Evolutionary conservation across 2,888 invertebrate species (phyloP).

Genomic region (Autographa pulchrina): DNA sequence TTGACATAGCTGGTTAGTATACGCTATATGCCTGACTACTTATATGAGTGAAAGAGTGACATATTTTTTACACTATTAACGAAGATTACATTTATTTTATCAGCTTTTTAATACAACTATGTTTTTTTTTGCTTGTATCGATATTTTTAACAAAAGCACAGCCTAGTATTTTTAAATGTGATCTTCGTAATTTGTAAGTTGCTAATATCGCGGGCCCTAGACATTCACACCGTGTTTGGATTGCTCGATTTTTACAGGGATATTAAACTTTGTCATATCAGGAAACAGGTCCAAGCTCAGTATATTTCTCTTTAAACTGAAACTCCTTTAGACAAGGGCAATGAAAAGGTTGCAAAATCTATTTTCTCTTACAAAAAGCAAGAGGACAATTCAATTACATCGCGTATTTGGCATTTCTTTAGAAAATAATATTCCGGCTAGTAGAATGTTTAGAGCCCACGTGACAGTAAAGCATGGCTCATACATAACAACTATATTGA

Average conservation of each 20-base stretch:
- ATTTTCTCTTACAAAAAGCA: too few species aligned
- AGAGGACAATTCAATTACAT: too few species aligned
- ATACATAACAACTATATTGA: conserved; percentile 46
- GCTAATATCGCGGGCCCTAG: conserved; percentile 17
- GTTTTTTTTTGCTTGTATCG: too few species aligned
- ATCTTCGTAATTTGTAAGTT: conserved; percentile 27
- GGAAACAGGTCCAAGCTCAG: too few species aligned
- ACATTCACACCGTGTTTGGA: conserved; percentile 13
- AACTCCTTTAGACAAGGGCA: not conserved
- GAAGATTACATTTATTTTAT: conserved; percentile 4
- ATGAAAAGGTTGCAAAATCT: too few species aligned
- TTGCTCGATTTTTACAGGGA: not conserved
- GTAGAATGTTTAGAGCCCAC: conserved; percentile 26
- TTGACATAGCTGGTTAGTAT: conserved; percentile 56
- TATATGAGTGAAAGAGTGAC: conserved; percentile 44
- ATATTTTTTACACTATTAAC: conserved; percentile 17
- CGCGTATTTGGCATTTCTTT: too few species aligned
- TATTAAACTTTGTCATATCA: too few species aligned
- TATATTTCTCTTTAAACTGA: too few species aligned
- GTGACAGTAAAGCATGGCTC: conserved; percentile 29
- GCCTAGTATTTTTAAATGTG: not conserved
- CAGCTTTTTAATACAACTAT: not conserved
- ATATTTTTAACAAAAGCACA: not conserved
- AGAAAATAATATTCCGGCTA: not conserved
- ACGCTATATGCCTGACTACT: conserved; percentile 55